A percentile compares a stretch with the other conserved stretches of the same genome.
phyloP scores from a whole-genome alignment of 35 echinoderm and acorn worm species.

The Holothuria glaberrima region DNA sequence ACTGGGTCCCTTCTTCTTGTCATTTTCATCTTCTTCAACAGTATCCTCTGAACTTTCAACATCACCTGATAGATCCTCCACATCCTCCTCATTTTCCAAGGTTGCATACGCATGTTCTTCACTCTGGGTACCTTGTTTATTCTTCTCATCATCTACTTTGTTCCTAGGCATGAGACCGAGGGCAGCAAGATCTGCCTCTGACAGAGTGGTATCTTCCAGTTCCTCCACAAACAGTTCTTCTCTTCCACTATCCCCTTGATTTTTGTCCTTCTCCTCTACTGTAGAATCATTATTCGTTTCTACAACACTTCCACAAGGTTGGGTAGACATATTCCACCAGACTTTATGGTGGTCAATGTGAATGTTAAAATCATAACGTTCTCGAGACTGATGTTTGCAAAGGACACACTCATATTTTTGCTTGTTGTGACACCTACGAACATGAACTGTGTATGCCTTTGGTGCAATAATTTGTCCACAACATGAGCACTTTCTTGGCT shows the following conservation, averaged over 20 bases:
- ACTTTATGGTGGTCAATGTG: slow-evolving; percentile 92
- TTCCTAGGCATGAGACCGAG: not conserved
- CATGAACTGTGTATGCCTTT: slow-evolving; percentile 56
- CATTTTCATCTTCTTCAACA: not conserved
- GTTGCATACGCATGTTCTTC: not conserved
- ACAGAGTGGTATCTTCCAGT: not conserved
- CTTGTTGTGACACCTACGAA: slow-evolving; percentile 74
- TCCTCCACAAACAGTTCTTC: not conserved
- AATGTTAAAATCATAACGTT: slow-evolving; percentile 78
- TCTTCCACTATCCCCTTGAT: not conserved
- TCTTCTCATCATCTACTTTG: not conserved
- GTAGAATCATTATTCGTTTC: not conserved
- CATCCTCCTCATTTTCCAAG: not conserved
- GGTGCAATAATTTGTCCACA: slow-evolving; percentile 15
- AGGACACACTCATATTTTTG: slow-evolving; percentile 77
- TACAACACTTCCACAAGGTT: not conserved
- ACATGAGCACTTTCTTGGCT: slow-evolving; percentile 5
- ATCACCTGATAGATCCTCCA: not conserved
- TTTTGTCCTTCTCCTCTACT: not conserved
- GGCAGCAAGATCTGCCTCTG: not conserved
- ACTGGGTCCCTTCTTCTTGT: not conserved
- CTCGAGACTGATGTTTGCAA: slow-evolving; percentile 84
- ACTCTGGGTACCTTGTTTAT: not conserved
- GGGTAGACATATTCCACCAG: slow-evolving; percentile 67
- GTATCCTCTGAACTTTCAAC: not conserved